Evolutionary conservation across 2,113 vertebrate species (phyloP).

Genomic region (Corythornis cristatus): DNA sequence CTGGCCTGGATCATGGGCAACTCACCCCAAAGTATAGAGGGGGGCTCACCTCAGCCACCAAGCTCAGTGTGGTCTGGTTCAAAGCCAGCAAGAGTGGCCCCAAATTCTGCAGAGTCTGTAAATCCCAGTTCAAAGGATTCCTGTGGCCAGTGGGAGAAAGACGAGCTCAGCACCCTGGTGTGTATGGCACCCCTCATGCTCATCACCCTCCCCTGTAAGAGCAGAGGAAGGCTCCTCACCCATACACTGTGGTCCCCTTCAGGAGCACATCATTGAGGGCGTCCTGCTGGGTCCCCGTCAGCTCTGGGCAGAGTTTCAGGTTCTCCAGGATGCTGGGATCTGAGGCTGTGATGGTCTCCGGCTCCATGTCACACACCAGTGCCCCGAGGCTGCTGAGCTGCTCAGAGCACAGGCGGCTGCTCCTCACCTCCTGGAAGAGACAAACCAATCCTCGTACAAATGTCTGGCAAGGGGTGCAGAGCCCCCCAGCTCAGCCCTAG

Average conservation of each 20-base stretch:
- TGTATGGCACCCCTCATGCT: accelerated
- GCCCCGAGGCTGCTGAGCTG: constrained; percentile 48
- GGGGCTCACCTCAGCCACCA: constrained; percentile 56
- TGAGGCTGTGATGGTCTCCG: neutral
- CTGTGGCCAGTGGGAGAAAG: neutral
- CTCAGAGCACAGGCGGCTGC: neutral
- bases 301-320: constrained; percentile 53
- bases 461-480: accelerated
- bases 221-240: constrained; percentile 1
- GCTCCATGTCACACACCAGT: constrained; percentile 68
- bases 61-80: constrained; percentile 39
- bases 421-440: constrained; percentile 15
- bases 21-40: accelerated
- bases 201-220: accelerated
- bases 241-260: neutral
- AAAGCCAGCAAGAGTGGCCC: constrained; percentile 54
- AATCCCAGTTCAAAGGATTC: constrained; percentile 58
- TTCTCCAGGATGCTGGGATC: constrained; percentile 34
- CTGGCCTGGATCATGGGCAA: accelerated
- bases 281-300: neutral
- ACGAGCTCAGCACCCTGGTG: neutral
- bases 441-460: neutral
- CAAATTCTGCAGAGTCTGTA: constrained; percentile 15
- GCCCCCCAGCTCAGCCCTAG: accelerated
- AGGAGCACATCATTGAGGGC: constrained; percentile 61